Conservation (phyloP, 2,888 invertebrate species). For the Ochropacha duplaris region DNA sequence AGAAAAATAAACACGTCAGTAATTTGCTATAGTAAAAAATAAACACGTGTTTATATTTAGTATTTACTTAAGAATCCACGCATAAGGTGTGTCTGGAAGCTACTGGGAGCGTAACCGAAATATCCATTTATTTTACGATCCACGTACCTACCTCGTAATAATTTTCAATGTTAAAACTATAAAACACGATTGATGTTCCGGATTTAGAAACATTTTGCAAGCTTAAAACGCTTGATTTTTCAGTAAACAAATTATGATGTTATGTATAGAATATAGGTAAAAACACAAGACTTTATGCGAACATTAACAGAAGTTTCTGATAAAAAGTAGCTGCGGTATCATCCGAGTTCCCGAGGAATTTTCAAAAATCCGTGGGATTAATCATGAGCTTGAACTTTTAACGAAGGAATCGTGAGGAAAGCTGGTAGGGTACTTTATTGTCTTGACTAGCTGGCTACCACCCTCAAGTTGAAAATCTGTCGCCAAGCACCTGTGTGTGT, state of each 20-base stretch:
- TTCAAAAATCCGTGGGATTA: too few relatives aligned
- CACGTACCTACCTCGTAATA: constrained; percentile 32
- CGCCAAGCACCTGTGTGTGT: too few relatives aligned
- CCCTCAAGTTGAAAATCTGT: too few relatives aligned
- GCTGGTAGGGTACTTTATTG: too few relatives aligned
- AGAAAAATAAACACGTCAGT: not conserved
- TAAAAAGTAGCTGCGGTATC: too few relatives aligned
- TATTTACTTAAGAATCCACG: constrained; percentile 22
- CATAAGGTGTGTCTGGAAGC: constrained; percentile 27
- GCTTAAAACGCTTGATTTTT: constrained; percentile 15
- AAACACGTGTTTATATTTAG: constrained; percentile 21
- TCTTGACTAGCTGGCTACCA: too few relatives aligned
- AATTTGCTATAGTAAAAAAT: constrained; percentile 15
- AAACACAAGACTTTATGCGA: too few relatives aligned
- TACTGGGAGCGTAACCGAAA: constrained; percentile 18
- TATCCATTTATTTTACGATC: constrained; percentile 40
- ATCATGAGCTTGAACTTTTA: too few relatives aligned
- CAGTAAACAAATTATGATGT: constrained; percentile 11
- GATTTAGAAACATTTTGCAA: constrained; percentile 35
- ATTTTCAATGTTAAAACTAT: constrained; percentile 47
- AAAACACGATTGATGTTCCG: constrained; percentile 43
- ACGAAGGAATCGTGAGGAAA: too few relatives aligned
- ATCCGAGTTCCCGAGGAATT: too few relatives aligned
- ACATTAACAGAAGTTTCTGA: too few relatives aligned
- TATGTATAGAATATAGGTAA: constrained; percentile 9